A percentile compares a stretch with the other conserved stretches of the same genome.
phyloP scores from a whole-genome alignment of 2,888 invertebrate species.

The Cyaniris semiargus region DNA sequence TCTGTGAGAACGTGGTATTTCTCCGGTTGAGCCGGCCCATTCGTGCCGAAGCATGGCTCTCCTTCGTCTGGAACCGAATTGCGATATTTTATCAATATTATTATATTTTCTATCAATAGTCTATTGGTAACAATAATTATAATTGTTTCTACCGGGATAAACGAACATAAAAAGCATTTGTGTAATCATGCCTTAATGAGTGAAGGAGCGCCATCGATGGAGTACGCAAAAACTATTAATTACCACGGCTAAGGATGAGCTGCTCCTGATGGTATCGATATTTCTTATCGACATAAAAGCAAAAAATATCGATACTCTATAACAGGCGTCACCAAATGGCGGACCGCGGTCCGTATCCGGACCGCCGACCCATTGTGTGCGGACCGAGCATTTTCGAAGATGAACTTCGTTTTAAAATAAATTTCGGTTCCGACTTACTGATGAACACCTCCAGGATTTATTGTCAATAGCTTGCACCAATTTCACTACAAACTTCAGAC shows the following conservation, averaged over 20 bases:
- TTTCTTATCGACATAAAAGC: slow-evolving; percentile 1
- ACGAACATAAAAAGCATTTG: background rate
- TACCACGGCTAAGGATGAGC: background rate
- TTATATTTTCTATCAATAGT: background rate
- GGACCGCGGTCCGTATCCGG: too few species aligned
- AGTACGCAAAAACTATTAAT: slow-evolving; percentile 15
- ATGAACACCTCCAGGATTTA: too few species aligned
- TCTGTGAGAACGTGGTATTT: too few species aligned
- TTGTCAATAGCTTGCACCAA: too few species aligned
- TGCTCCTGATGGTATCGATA: background rate
- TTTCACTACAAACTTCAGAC: too few species aligned
- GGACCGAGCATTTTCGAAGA: too few species aligned
- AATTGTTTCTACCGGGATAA: background rate
- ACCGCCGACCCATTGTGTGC: too few species aligned
- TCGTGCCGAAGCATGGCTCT: too few species aligned
- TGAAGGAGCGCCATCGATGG: background rate
- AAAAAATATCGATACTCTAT: background rate
- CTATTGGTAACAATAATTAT: background rate
- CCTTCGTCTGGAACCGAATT: background rate
- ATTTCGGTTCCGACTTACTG: too few species aligned
- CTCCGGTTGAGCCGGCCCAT: too few species aligned
- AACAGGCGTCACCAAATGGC: too few species aligned
- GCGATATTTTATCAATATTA: background rate
- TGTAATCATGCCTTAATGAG: slow-evolving; percentile 17
- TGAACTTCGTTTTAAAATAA: too few species aligned